These are phyloP conservation scores for Cranoglanis bouderius DNA, from an alignment of 2,113 vertebrate species.

Conservation along the genomic window DNA sequence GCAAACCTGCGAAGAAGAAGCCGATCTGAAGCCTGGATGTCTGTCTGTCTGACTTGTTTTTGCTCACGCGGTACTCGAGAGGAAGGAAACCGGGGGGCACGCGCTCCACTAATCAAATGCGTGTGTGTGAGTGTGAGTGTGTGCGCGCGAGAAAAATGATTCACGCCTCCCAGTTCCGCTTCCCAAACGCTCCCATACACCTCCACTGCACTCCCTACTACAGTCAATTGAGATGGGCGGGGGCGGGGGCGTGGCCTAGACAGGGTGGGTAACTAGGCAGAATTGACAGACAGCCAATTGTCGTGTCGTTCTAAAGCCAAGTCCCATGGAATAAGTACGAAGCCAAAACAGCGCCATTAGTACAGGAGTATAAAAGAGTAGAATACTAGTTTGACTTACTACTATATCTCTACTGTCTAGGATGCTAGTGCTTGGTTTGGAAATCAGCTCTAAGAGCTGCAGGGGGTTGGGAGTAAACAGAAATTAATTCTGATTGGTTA, in stretches of 20 bases:
- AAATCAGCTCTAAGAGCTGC: not conserved
- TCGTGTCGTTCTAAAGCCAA: not conserved
- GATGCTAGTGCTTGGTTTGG: not conserved
- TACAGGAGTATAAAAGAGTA: too few relatives aligned
- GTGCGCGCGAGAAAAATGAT: not conserved
- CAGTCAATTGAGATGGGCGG: conserved; percentile 44
- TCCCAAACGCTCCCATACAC: conserved; percentile 15
- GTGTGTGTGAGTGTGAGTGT: not conserved
- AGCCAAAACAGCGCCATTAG: not conserved
- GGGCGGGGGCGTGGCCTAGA: conserved; percentile 30
- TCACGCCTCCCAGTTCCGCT: conserved; percentile 27
- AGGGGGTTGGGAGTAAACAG: conserved; percentile 6
- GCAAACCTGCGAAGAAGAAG: not conserved
- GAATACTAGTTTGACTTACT: not conserved
- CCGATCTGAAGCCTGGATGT: not conserved
- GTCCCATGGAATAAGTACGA: not conserved
- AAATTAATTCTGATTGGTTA: conserved; percentile 41
- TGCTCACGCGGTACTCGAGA: not conserved
- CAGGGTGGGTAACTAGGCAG: conserved; percentile 24
- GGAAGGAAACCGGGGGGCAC: conserved; percentile 12
- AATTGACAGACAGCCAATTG: conserved; percentile 37
- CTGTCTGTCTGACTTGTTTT: not conserved
- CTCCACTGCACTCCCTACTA: conserved; percentile 15
- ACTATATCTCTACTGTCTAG: not conserved
- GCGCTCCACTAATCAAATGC: conserved; percentile 8